phyloP scores from a whole-genome alignment of 2,888 invertebrate genomes.

The Amblyjoppa fuscipennis region DNA sequence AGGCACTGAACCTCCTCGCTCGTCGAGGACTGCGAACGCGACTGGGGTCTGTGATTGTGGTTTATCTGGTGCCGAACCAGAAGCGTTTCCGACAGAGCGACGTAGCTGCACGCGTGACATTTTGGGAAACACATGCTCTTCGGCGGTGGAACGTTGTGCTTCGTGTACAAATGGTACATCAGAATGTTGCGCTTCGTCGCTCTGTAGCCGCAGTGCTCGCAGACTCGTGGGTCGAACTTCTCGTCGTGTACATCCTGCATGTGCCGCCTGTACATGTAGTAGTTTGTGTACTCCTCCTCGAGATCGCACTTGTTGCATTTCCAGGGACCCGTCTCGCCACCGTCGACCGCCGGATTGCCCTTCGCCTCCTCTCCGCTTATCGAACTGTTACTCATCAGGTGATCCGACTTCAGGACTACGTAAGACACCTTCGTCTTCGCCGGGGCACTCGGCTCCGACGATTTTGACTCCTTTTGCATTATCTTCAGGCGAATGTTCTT shows the following conservation, averaged over 20 bases:
- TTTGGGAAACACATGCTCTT: slow-evolving; percentile 91
- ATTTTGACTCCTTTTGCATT: slow-evolving; percentile 87
- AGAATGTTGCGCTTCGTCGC: slow-evolving; percentile 91
- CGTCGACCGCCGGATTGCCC: slow-evolving; percentile 84
- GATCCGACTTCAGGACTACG: slow-evolving; percentile 85
- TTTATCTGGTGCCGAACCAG: slow-evolving; percentile 90
- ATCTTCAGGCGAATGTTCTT: slow-evolving; percentile 95
- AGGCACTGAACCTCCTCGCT: slow-evolving; percentile 77
- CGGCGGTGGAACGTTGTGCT: slow-evolving; percentile 91
- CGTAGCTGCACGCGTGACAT: slow-evolving; percentile 91
- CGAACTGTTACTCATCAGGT: slow-evolving; percentile 75
- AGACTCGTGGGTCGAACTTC: slow-evolving; percentile 91
- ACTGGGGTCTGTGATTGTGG: slow-evolving; percentile 85
- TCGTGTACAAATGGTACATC: slow-evolving; percentile 92
- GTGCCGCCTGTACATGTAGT: slow-evolving; percentile 93
- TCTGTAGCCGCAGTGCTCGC: slow-evolving; percentile 94
- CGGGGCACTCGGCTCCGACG: slow-evolving; percentile 76
- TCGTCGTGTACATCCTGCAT: slow-evolving; percentile 93
- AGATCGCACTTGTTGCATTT: slow-evolving; percentile 91
- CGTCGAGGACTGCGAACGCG: slow-evolving; percentile 70
- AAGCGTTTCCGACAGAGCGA: slow-evolving; percentile 91
- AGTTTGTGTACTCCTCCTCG: slow-evolving; percentile 89
- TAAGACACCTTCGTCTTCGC: slow-evolving; percentile 85
- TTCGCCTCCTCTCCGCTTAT: slow-evolving; percentile 72
- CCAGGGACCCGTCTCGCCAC: slow-evolving; percentile 91